A percentile compares a stretch with the other conserved stretches of the same genome.
These are phyloP conservation scores for Diuraphis noxia DNA, from an alignment of 1,140 invertebrate genomes.

Conservation along the genomic window DNA sequence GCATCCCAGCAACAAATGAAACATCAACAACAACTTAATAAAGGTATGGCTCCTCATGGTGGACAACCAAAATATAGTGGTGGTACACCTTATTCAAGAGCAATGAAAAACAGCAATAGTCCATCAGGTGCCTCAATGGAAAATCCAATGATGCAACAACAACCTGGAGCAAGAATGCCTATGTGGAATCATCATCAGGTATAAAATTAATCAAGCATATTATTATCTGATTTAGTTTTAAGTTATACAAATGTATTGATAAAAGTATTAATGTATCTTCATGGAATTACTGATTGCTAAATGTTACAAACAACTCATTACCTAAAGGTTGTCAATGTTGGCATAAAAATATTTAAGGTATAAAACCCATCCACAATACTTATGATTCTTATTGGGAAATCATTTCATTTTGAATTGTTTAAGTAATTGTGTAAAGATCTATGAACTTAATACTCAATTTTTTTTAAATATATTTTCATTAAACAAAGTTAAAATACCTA, in stretches of 20 bases:
- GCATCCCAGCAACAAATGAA: constrained; percentile 65
- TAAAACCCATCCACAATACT: too few species aligned
- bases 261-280: background rate
- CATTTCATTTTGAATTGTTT: too few species aligned
- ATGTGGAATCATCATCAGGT: constrained; percentile 57
- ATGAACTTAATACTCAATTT: too few species aligned
- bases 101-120: constrained; percentile 55
- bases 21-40: constrained; percentile 63
- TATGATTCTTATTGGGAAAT: too few species aligned
- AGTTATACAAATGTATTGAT: background rate
- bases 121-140: constrained; percentile 44
- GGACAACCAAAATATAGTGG: constrained; percentile 55
- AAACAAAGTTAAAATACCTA: too few species aligned
- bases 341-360: too few species aligned
- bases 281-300: background rate
- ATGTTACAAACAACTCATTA: background rate
- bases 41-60: constrained; percentile 60
- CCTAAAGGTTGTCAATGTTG: too few species aligned
- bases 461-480: too few species aligned
- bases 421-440: too few species aligned
- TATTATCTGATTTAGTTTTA: background rate
- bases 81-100: constrained; percentile 54
- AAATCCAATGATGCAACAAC: constrained; percentile 54
- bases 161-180: constrained; percentile 55
- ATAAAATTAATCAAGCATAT: background rate